Evolutionary conservation across 2,113 vertebrate species (phyloP).

Genomic region (Arvicanthis niloticus): DNA sequence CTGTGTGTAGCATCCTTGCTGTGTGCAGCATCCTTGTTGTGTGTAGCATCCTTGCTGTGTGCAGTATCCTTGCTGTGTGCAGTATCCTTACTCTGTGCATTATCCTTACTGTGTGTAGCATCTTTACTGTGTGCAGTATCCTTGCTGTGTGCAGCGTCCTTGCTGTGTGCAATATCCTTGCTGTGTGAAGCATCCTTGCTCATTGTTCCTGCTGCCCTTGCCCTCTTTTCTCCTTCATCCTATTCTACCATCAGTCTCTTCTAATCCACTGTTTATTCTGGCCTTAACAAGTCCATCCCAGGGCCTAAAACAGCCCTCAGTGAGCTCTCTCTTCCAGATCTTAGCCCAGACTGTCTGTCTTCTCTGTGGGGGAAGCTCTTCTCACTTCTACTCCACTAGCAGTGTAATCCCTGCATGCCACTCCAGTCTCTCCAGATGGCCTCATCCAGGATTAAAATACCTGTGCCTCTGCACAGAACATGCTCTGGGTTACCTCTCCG

Average conservation of each 20-base stretch:
- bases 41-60: no score
- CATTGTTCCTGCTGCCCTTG: background rate
- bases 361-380: background rate
- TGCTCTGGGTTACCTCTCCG: background rate
- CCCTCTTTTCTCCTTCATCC: no score
- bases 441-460: background rate
- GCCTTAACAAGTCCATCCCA: background rate
- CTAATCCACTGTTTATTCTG: background rate
- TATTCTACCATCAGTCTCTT: no score
- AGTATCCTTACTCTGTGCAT: no score
- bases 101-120: accelerated
- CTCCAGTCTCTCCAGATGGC: conserved; percentile 17
- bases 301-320: background rate
- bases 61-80: background rate
- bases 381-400: background rate
- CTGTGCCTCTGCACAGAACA: background rate
- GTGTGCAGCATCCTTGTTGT: background rate
- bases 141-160: no score
- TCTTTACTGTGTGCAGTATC: background rate
- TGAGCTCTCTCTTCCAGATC: background rate
- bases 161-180: accelerated
- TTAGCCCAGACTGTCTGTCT: background rate
- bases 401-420: background rate
- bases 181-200: background rate
- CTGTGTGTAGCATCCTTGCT: no score